Evolutionary conservation across 2,113 vertebrate genomes (phyloP), one percentile per base, ranked within the genome.

Genomic region (Perca fluviatilis): DNA sequence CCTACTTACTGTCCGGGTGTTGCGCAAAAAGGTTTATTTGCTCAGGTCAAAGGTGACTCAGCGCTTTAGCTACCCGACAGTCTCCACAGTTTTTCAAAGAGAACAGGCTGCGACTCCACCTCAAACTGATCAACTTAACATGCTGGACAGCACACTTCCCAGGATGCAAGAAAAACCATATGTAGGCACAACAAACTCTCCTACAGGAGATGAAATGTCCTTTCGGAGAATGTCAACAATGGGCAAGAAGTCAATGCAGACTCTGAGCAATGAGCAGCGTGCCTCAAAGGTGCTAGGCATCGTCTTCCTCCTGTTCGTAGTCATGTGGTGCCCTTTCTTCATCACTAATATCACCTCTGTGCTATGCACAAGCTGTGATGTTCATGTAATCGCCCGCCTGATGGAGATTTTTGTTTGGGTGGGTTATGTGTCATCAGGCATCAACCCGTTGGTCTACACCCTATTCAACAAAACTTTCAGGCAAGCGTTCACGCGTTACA

Each of bases 301-400:
- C 2, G 98, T 99, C 13, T 99, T 99, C 91, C 96, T 97, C 63
- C 95, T 99, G 79, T 99, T 99, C 79, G 94, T 99, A 58, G 86
- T 99, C 78, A 99, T 99, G 98, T 99, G 98, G 98, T 98, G 98
- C 77, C 98, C 98, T 0, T 99, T 99, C 90, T 99, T 99, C 86
- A 97, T 99, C 69, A 99, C 98, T 68, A 99, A 99, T 19, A 82
- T 99, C 87, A 97, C 97, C 47, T 97, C 96, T 14, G 98, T 95
- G 72, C 94, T 99, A 50, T 99, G 98, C 90, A 89, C 95, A 53
- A 96, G 94, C 79, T 99, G 98, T 58, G 94, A 95, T 6, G 54
- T 86, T 65, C 86, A 90, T 5, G 71, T 97, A 43, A 96, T 99
- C 14, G 89, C 93, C 66, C 96, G 88, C 57, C 96, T 99, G 27